Conservation (phyloP, 2,888 invertebrate species). For the Drosophila histrio region DNA sequence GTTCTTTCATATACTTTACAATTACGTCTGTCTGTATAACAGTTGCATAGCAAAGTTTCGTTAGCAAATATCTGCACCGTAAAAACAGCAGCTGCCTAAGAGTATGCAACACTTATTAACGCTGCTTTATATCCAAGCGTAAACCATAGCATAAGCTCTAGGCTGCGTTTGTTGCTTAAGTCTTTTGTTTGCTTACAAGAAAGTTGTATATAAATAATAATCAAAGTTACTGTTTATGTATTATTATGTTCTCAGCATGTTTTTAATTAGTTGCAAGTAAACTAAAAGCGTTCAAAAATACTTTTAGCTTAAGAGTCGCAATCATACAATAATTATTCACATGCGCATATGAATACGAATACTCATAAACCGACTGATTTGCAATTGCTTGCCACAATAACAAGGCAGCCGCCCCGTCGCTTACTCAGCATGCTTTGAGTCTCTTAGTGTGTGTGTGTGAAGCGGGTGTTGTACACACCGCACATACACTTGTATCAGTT, state of each 20-base stretch:
- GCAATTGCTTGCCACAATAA: conserved; percentile 67
- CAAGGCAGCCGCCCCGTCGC: conserved; percentile 34
- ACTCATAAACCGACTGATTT: conserved; percentile 41
- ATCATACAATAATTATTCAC: conserved; percentile 45
- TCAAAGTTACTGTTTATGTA: background rate
- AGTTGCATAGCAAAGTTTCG: background rate
- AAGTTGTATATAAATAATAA: background rate
- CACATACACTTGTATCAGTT: conserved; percentile 58
- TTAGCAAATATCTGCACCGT: background rate
- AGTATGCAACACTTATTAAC: conserved; percentile 24
- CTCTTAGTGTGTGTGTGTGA: conserved; percentile 7
- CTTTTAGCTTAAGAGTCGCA: conserved; percentile 29
- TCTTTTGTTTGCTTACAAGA: conserved; percentile 61
- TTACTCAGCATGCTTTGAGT: conserved; percentile 15
- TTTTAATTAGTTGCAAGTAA: background rate
- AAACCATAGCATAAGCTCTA: conserved; percentile 30
- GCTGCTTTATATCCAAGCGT: fast-evolving
- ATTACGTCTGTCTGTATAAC: background rate
- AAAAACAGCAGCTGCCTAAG: background rate
- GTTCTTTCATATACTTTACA: background rate
- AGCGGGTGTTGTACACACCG: conserved; percentile 25
- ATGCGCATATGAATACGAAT: conserved; percentile 39
- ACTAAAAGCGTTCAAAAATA: background rate
- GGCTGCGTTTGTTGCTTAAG: conserved; percentile 67
- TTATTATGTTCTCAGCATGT: conserved; percentile 3